Evolutionary conservation across 1,140 invertebrate species (phyloP).

Genomic region (Dendrolimus punctatus): DNA sequence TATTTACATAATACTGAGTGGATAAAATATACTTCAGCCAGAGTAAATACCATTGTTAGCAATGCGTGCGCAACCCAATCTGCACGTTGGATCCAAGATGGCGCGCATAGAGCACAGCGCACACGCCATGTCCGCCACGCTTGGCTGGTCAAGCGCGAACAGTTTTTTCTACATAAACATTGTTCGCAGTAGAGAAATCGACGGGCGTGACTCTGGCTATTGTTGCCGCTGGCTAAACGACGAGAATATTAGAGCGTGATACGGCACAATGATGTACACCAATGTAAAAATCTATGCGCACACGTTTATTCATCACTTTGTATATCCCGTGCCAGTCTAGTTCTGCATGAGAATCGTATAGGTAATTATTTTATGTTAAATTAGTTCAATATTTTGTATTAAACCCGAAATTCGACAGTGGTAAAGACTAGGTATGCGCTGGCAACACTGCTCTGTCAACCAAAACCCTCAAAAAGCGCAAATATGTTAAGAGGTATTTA

Average conservation of each 20-base stretch:
- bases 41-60: conserved; percentile 1
- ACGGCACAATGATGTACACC: conserved; percentile 45
- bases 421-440: too few species aligned
- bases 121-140: conserved; percentile 58
- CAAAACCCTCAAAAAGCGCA: too few species aligned
- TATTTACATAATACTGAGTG: too few species aligned
- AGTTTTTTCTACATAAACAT: conserved; percentile 68
- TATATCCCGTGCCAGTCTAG: too few species aligned
- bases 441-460: too few species aligned
- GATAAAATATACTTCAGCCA: too few species aligned
- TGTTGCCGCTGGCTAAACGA: conserved; percentile 57
- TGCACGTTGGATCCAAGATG: conserved; percentile 51
- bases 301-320: too few species aligned
- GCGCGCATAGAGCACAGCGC: conserved; percentile 62
- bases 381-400: too few species aligned
- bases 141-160: conserved; percentile 49
- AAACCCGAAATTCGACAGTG: too few species aligned
- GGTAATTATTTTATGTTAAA: too few species aligned
- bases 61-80: conserved; percentile 54
- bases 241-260: conserved; percentile 65
- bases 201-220: conserved; percentile 61
- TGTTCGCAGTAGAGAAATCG: conserved; percentile 69
- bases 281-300: not conserved
- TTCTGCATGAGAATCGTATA: too few species aligned
- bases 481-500: too few species aligned